Base-by-base conservation (phyloP, 2,797 vertebrate species). In the Babyrousa celebensis region DNA sequence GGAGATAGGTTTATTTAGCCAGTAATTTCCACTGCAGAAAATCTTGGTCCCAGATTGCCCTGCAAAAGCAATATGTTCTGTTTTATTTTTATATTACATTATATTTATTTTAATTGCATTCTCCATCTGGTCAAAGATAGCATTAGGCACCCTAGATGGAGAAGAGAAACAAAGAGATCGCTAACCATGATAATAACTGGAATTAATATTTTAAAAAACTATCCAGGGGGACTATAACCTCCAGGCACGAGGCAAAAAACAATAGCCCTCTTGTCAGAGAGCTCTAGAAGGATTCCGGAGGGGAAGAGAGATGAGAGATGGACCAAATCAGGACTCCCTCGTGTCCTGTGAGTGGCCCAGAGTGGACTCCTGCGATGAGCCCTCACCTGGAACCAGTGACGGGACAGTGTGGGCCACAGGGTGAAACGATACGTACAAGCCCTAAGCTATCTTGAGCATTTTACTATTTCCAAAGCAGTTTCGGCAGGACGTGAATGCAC, bases 81-180 rank as follows among this genome's bases (percentile, higher is more conserved):
- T 95, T 98, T 94, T 97, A 97, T 15, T 91, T 98, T 97, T 98
- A 97, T 98, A 97, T 98, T 98, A 97, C 98, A 98, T 98, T 97
- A 89, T 97, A 86, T 96, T 63, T 97, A 88, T 95, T 97, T 93
- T 94, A 97, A 97, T 91, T 97, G 98, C 92, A 95, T 95, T 96
- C 92, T 83, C 84, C 94, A 97, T 89, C 95, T 97, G 98, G 97
- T 94, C 80, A 97, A 97, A 97, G 97, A 98, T 98, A 96, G 96
- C 95, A 98, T 71, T 60, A 95, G 95, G 85, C 72, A 97, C 60
- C 87, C 68, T 84, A 93, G 85, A 97, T 97, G 84, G 67, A 89
- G 96, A 68, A 97, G 97, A 95, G 75, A 97, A 52, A 78, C 2
- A 25, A 95, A 98, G 93, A 97, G 48, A 32, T 97, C 95, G 63